A percentile compares a stretch with the other conserved stretches of the same genome.
Conservation (phyloP, 2,888 invertebrate genomes). For the Venusia cambrica region DNA sequence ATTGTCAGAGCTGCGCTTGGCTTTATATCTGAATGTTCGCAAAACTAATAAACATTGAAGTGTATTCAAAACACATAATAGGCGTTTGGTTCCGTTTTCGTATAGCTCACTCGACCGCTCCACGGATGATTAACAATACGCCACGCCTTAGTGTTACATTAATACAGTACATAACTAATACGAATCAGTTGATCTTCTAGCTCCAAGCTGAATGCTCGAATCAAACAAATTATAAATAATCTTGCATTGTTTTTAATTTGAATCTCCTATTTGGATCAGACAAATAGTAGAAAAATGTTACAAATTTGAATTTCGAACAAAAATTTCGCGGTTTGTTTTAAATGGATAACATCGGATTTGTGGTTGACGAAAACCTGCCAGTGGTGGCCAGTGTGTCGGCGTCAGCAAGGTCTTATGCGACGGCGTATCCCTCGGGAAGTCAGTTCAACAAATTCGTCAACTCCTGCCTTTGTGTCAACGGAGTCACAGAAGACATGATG, state of each 20-base stretch:
- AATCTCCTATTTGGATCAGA: too few relatives aligned
- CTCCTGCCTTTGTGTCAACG: constrained; percentile 2
- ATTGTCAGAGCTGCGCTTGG: too few relatives aligned
- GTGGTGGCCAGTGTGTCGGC: constrained; percentile 32
- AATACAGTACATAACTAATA: constrained; percentile 1
- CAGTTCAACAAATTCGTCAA: background rate
- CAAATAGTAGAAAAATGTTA: too few relatives aligned
- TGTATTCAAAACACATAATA: constrained; percentile 22
- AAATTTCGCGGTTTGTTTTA: constrained; percentile 8
- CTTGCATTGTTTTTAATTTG: too few relatives aligned
- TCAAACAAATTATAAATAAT: background rate
- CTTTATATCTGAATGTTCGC: too few relatives aligned
- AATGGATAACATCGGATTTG: constrained; percentile 66
- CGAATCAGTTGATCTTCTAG: constrained; percentile 12
- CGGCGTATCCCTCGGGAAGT: constrained; percentile 1
- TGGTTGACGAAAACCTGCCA: constrained; percentile 44
- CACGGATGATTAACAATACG: constrained; percentile 47
- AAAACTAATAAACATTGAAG: background rate
- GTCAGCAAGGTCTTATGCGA: constrained; percentile 32
- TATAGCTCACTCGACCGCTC: constrained; percentile 45
- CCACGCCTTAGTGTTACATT: constrained; percentile 30
- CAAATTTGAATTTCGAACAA: too few relatives aligned
- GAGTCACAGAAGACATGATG: background rate
- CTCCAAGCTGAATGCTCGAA: constrained; percentile 1
- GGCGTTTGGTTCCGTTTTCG: constrained; percentile 22